phyloP scores from a whole-genome alignment of 2,113 vertebrate genomes.

The Chlorocebus sabaeus region DNA sequence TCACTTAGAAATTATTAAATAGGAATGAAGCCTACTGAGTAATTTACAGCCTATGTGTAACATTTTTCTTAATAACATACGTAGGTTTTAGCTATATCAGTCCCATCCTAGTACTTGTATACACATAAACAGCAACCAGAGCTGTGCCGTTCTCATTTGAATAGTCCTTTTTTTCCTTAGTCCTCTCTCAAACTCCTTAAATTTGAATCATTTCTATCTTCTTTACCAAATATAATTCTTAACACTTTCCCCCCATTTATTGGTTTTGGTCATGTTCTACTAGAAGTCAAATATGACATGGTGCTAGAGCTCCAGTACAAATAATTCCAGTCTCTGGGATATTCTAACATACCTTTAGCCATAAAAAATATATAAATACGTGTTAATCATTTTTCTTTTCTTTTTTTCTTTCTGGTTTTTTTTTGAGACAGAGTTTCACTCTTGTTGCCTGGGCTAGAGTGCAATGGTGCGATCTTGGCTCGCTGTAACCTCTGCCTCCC shows the following conservation, averaged over 20 bases:
- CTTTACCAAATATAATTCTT: not conserved
- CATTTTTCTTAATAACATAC: not conserved
- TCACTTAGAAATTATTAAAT: conserved; percentile 16
- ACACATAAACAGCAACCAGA: not conserved
- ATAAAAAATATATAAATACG: not conserved
- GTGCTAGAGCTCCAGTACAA: not conserved
- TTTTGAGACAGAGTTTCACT: too few relatives aligned
- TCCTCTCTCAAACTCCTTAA: not conserved
- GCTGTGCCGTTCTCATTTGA: not conserved
- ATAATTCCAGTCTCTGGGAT: not conserved
- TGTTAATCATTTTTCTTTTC: conserved; percentile 26
- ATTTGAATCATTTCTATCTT: not conserved
- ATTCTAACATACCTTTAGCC: not conserved
- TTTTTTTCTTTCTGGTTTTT: not conserved
- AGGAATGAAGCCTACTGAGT: not conserved
- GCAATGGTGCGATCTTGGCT: too few relatives aligned
- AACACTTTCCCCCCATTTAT: conserved; percentile 8
- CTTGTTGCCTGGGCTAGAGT: too few relatives aligned
- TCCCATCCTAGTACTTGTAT: not conserved
- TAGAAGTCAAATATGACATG: not conserved
- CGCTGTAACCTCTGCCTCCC: too few relatives aligned
- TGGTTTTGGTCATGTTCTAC: not conserved
- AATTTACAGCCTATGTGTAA: not conserved
- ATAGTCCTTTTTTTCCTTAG: not conserved
- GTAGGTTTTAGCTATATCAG: not conserved